Percentiles rank a stretch among this genome's conserved stretches.
These are phyloP conservation scores for Addax nasomaculatus DNA, from an alignment of 2,113 vertebrate species.

Conservation along the genomic window DNA sequence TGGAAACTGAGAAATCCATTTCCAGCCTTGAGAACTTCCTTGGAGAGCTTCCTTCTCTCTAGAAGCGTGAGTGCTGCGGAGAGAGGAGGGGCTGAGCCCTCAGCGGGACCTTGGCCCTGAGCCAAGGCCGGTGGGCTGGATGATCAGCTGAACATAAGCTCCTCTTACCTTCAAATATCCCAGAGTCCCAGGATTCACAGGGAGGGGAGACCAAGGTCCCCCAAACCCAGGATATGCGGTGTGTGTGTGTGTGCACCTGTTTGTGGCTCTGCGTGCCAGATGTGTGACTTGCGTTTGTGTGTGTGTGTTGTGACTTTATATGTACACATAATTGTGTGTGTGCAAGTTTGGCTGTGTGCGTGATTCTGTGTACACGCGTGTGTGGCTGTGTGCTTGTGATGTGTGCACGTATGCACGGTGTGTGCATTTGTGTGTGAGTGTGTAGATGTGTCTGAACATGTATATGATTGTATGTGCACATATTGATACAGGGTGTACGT, in stretches of 20 bases:
- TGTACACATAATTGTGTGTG: not conserved
- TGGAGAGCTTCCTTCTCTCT: not conserved
- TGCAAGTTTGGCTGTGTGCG: not conserved
- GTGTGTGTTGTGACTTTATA: not conserved
- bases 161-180: not conserved
- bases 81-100: not conserved
- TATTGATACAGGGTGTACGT: not conserved
- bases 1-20: constrained; percentile 45
- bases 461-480: rapidly evolving
- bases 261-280: not conserved
- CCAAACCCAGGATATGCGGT: not conserved
- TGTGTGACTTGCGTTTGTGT: not conserved
- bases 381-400: not conserved
- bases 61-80: not conserved
- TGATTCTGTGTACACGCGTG: not conserved
- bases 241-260: rapidly evolving
- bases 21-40: constrained; percentile 9
- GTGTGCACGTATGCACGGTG: rapidly evolving
- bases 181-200: not conserved
- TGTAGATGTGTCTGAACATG: not conserved
- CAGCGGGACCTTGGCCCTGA: not conserved
- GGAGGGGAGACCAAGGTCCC: not conserved
- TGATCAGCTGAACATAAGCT: not conserved
- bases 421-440: not conserved
- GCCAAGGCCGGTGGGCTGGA: not conserved